A percentile compares a stretch with the other conserved stretches of the same genome.
Conservation (phyloP, 1,140 invertebrate species). For the Zaprionus africanus region DNA sequence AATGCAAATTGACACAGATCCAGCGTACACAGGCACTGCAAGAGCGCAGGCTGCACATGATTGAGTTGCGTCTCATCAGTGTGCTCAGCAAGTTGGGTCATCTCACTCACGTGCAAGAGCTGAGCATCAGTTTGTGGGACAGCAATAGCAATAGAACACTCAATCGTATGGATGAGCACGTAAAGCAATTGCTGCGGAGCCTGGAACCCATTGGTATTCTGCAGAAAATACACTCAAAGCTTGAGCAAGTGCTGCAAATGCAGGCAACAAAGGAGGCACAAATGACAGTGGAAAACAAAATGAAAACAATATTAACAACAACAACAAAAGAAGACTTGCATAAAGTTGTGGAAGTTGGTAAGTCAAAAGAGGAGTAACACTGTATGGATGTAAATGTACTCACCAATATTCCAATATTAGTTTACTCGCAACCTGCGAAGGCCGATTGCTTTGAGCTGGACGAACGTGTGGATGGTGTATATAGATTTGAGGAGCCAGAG, state of each 20-base stretch:
- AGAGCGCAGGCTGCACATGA: conserved; percentile 45
- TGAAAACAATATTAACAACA: not conserved
- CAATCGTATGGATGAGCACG: not conserved
- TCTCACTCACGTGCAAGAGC: conserved; percentile 35
- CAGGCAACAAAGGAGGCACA: not conserved
- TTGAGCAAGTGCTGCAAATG: conserved; percentile 8
- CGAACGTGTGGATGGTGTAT: conserved; percentile 65
- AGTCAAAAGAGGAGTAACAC: not conserved
- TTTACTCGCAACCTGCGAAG: conserved; percentile 41
- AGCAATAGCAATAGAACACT: conserved; percentile 2
- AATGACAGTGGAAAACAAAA: not conserved
- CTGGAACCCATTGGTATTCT: conserved; percentile 26
- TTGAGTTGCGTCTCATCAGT: conserved; percentile 63
- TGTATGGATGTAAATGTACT: conserved; percentile 22
- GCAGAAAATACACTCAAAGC: conserved; percentile 20
- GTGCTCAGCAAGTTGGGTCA: conserved; percentile 63
- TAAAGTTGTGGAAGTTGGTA: conserved; percentile 23
- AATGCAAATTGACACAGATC: conserved; percentile 58
- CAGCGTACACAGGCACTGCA: conserved; percentile 48
- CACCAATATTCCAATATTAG: conserved; percentile 25
- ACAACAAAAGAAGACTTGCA: not conserved
- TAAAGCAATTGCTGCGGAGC: conserved; percentile 1
- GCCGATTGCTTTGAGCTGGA: conserved; percentile 63
- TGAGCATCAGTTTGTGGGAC: conserved; percentile 25
- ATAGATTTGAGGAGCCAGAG: conserved; percentile 65